These are phyloP conservation scores for Mesocricetus auratus DNA, from an alignment of 2,113 vertebrate genomes.

Conservation along the genomic window DNA sequence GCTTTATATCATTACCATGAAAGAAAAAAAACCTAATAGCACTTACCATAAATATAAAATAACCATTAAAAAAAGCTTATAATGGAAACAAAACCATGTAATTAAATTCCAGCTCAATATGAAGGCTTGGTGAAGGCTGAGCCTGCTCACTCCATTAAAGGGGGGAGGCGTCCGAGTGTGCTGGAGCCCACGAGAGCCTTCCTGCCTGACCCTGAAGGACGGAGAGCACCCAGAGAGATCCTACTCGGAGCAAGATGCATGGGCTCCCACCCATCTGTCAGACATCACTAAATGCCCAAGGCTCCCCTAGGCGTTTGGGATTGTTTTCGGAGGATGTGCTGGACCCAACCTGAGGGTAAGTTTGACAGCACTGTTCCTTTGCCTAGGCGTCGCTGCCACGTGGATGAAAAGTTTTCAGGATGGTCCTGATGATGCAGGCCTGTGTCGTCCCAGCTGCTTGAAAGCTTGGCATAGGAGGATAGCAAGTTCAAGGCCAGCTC, in stretches of 20 bases:
- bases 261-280: background rate
- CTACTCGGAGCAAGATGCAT: rapidly evolving
- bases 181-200: background rate
- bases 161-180: background rate
- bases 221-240: background rate
- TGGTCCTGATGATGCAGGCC: background rate
- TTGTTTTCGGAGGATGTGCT: background rate
- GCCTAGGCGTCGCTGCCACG: background rate
- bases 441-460: background rate
- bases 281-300: no score
- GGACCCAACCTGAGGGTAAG: background rate
- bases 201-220: background rate
- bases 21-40: constrained; percentile 78
- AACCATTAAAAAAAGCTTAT: constrained; percentile 71
- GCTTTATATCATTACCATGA: constrained; percentile 75
- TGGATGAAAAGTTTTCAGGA: background rate
- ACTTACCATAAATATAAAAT: constrained; percentile 82
- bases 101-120: constrained; percentile 75
- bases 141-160: constrained; percentile 60
- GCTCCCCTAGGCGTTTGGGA: background rate
- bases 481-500: background rate
- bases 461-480: background rate
- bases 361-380: background rate
- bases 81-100: constrained; percentile 79
- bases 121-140: constrained; percentile 68